Evolutionary conservation across 2,888 invertebrate genomes (phyloP).

Genomic region (Leptinotarsa haldemani): DNA sequence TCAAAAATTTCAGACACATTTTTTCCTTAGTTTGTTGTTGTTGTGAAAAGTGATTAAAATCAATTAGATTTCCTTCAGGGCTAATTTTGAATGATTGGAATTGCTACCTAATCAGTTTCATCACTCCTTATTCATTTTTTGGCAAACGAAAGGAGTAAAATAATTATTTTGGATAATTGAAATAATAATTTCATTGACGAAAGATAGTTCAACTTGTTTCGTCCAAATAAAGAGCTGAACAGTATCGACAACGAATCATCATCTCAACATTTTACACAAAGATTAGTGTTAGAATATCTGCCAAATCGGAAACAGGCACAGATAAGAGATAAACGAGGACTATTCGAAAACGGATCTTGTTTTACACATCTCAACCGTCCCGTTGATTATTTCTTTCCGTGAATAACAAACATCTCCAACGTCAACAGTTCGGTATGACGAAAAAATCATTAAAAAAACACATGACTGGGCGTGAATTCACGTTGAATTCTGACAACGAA

Average conservation of each 20-base stretch:
- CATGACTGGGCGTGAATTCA: slow-evolving; percentile 40
- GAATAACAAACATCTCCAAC: slow-evolving; percentile 12
- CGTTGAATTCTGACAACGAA: slow-evolving; percentile 36
- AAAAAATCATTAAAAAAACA: slow-evolving; percentile 40
- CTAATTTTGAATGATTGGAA: no score
- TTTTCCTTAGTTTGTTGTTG: no score
- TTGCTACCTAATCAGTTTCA: no score
- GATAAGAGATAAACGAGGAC: not conserved
- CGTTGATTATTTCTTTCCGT: slow-evolving; percentile 9
- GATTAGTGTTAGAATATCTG: not conserved
- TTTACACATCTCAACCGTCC: not conserved
- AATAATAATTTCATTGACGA: no score
- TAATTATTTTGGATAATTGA: no score
- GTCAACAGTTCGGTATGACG: slow-evolving; percentile 24
- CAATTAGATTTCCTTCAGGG: no score
- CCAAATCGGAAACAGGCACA: not conserved
- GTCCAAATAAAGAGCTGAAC: no score
- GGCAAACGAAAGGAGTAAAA: no score
- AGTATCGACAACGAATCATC: not conserved
- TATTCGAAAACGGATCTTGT: not conserved
- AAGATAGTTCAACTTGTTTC: no score
- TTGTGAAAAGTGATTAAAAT: no score
- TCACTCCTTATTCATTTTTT: no score
- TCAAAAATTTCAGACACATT: no score
- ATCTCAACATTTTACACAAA: not conserved